Percentiles rank a stretch among this genome's conserved stretches.
Conservation (phyloP, 2,797 vertebrate species). For the Chromobotia macracanthus region DNA sequence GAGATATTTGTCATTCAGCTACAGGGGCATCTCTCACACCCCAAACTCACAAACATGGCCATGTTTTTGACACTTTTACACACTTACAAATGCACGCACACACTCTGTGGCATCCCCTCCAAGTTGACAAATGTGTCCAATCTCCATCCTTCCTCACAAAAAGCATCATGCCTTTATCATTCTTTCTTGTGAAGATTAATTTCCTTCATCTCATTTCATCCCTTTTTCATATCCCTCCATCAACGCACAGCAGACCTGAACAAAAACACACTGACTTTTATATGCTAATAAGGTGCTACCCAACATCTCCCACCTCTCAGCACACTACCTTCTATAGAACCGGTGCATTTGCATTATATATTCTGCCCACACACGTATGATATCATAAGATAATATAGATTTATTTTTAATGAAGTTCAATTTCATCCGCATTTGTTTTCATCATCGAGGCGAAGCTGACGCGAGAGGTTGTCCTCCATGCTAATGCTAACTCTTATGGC, state of each 20-base stretch:
- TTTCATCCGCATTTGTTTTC: constrained; percentile 36
- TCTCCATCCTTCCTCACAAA: constrained; percentile 40
- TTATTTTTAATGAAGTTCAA: constrained; percentile 33
- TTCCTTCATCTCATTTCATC: constrained; percentile 36
- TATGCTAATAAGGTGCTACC: constrained; percentile 26
- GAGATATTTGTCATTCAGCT: constrained; percentile 54
- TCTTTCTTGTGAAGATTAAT: constrained; percentile 35
- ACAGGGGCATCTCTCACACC: constrained; percentile 24
- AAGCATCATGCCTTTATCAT: constrained; percentile 44
- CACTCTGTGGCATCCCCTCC: constrained; percentile 16
- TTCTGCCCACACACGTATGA: constrained; percentile 1
- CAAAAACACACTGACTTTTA: constrained; percentile 20
- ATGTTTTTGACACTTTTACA: constrained; percentile 29
- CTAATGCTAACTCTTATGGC: constrained; percentile 43
- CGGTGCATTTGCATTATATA: not conserved
- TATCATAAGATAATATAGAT: constrained; percentile 23
- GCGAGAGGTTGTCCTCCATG: constrained; percentile 25
- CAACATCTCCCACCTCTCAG: not conserved
- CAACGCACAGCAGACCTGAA: constrained; percentile 9
- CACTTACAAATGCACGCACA: constrained; percentile 25
- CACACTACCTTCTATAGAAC: constrained; percentile 3
- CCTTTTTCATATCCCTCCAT: constrained; percentile 29
- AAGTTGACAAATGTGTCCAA: constrained; percentile 49
- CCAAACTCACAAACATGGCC: constrained; percentile 29
- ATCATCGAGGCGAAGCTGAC: constrained; percentile 7